Evolutionary conservation across 2,797 vertebrate species (phyloP).

Genomic region (Pampus argenteus): DNA sequence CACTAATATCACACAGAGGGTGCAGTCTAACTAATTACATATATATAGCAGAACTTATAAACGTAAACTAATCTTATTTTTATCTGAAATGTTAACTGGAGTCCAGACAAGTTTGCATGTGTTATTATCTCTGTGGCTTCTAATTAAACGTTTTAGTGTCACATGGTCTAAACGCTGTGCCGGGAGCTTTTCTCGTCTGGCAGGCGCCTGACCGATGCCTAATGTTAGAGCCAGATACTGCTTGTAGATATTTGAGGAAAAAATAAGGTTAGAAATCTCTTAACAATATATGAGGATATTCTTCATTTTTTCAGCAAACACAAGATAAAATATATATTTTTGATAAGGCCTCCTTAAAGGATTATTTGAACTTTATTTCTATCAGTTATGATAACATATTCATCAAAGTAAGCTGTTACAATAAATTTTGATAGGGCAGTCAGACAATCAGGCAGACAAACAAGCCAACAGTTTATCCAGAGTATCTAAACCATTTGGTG

Average conservation of each 20-base stretch:
- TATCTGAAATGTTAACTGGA: not conserved
- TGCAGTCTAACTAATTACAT: conserved; percentile 39
- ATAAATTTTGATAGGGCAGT: too few species aligned
- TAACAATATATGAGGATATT: too few species aligned
- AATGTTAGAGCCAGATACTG: too few species aligned
- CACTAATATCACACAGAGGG: conserved; percentile 24
- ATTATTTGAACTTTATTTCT: not conserved
- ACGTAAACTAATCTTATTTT: conserved; percentile 25
- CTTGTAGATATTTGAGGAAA: not conserved
- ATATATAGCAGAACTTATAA: conserved; percentile 23
- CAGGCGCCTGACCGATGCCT: not conserved
- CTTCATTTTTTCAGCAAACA: too few species aligned
- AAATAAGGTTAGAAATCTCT: too few species aligned
- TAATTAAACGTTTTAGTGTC: conserved; percentile 2
- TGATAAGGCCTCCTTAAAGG: not conserved
- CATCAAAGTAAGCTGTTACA: too few species aligned
- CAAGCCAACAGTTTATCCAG: not conserved
- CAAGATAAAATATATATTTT: too few species aligned
- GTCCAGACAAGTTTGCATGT: not conserved
- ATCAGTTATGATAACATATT: not conserved
- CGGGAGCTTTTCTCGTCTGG: conserved; percentile 11
- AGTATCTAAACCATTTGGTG: not conserved
- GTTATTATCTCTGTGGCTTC: conserved; percentile 13
- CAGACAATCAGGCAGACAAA: too few species aligned
- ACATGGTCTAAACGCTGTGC: not conserved